Base-by-base conservation (phyloP, 30 jellyfish, hydroid and myxozoan species). In the Pseudorhiza aurosa region DNA sequence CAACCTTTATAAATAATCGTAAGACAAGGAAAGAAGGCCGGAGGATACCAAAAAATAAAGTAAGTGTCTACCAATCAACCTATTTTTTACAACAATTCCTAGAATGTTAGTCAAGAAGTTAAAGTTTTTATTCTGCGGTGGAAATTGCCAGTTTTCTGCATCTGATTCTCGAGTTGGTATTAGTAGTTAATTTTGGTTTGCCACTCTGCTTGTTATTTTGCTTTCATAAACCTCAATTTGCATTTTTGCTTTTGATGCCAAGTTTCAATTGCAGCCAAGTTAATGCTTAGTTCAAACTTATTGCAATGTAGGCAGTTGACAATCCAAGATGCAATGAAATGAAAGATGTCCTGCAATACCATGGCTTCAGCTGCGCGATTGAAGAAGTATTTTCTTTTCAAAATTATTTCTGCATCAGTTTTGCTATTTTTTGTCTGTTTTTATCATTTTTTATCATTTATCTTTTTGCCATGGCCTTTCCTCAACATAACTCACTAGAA, bases 311-410 rank as follows among this genome's bases (percentile, higher is more conserved):
- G 98, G 95, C 91, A 8, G 99, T 93, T 4, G 99, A 93, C 27
- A 93, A 93, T 71, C 99, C 99, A 60, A 86, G 77, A 67, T 91
- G 88, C 37, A 50, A 87, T 28, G 99, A 93, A 81, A 93, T 93
- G 69, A 86, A 80, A 79, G 99, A 93, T 68, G 99, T 93, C 11
- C 88, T 93, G 2, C 75, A 62, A 37, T 86, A 85, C 65, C 97
- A 76, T 68, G 85, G 92, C 5, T 74, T 93, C 33, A 93, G 79
- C 39, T 84, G 87, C 60, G 50, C 71, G 15, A 75, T 87, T 24
- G 97, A 93, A 68, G 99, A 93, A 90, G 97, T 87, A 77, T 5
- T 22, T n/a, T n/a, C n/a, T n/a, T n/a, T n/a, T n/a, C n/a, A n/a
- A n/a, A n/a, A n/a, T n/a, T n/a, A n/a, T n/a, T n/a, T n/a, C n/a